phyloP scores from a whole-genome alignment of 2,888 invertebrate species.

The Xestia c-nigrum region DNA sequence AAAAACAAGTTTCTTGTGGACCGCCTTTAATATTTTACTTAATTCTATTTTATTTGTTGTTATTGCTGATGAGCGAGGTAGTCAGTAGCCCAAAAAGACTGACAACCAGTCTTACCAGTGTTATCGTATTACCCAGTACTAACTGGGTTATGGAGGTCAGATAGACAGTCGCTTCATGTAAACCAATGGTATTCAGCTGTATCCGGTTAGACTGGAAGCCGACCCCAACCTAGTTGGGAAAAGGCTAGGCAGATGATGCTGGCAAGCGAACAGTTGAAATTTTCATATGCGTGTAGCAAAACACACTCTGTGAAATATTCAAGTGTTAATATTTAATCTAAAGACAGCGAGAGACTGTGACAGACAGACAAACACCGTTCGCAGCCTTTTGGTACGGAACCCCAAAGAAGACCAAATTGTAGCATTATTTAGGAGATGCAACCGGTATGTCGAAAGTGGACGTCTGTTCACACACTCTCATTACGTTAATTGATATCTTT shows the following conservation, averaged over 20 bases:
- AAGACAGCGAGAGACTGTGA: not conserved
- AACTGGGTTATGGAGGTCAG: no score
- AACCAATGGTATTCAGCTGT: no score
- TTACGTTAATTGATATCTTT: slow-evolving; percentile 56
- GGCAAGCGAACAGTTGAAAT: not conserved
- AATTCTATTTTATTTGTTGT: not conserved
- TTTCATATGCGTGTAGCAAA: not conserved
- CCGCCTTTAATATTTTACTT: not conserved
- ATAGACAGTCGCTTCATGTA: no score
- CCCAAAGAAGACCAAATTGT: slow-evolving; percentile 38
- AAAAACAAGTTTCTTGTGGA: not conserved
- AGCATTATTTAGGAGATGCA: slow-evolving; percentile 52
- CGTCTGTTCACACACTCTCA: slow-evolving; percentile 53
- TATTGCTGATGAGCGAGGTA: no score
- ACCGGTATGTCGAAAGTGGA: slow-evolving; percentile 42
- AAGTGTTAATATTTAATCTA: not conserved
- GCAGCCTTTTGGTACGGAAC: not conserved
- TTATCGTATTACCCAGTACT: no score
- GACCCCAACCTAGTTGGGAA: no score
- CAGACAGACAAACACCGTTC: not conserved
- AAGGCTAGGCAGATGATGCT: no score
- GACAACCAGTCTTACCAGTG: no score
- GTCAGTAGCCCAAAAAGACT: no score
- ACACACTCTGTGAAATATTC: not conserved
- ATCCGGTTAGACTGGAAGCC: no score